Percentiles rank a stretch among this genome's conserved stretches.
Evolutionary conservation across 1,140 invertebrate species (phyloP).

Genomic region (Pinna nobilis): DNA sequence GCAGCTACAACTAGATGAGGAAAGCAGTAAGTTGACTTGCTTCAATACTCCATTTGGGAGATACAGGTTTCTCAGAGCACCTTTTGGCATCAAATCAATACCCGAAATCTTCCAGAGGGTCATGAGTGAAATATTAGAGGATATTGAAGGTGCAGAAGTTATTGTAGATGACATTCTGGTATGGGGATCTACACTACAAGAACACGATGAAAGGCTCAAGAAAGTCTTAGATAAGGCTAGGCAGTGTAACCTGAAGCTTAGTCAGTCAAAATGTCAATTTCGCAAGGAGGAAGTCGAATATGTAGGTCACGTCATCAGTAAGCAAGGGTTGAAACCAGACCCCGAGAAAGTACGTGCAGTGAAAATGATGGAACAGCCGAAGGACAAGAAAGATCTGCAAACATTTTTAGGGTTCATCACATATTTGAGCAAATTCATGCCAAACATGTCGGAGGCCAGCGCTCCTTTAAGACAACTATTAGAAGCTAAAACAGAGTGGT

Average conservation of each 20-base stretch:
- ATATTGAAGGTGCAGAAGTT: constrained; percentile 46
- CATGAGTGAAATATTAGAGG: constrained; percentile 32
- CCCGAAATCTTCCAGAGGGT: constrained; percentile 38
- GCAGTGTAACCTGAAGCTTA: constrained; percentile 42
- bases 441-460: constrained; percentile 38
- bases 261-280: constrained; percentile 33
- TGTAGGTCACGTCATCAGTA: constrained; percentile 54
- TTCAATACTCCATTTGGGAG: constrained; percentile 66
- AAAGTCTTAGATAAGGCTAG: constrained; percentile 17
- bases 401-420: constrained; percentile 38
- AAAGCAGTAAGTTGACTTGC: constrained; percentile 49
- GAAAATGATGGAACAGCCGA: constrained; percentile 34
- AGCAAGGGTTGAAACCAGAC: constrained; percentile 69
- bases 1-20: constrained; percentile 57
- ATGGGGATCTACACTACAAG: constrained; percentile 27
- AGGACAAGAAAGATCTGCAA: constrained; percentile 28
- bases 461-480: constrained; percentile 36
- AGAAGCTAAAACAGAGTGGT: constrained; percentile 35
- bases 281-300: constrained; percentile 33
- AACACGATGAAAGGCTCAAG: constrained; percentile 34
- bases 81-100: constrained; percentile 31
- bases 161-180: constrained; percentile 55
- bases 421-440: constrained; percentile 41
- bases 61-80: constrained; percentile 27
- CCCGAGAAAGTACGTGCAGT: constrained; percentile 73